Conservation (phyloP, 2,797 vertebrate species). For the Choloepus didactylus region DNA sequence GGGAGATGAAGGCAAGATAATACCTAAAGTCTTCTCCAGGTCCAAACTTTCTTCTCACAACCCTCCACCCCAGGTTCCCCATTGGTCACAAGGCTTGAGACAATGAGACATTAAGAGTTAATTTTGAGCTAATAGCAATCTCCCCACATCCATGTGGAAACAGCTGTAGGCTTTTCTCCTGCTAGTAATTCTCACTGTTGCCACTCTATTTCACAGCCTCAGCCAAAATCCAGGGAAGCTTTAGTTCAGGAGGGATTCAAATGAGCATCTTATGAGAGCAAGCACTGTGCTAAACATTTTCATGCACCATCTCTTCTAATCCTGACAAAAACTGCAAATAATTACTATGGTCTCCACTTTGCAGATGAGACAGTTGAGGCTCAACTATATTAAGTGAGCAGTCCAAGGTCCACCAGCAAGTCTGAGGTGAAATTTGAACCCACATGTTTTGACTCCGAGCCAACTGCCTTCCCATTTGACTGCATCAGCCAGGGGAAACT, state of each 20-base stretch:
- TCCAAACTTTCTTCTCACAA: not conserved
- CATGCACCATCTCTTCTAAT: not conserved
- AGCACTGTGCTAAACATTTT: not conserved
- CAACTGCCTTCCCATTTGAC: not conserved
- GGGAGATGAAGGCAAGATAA: not conserved
- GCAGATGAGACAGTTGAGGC: not conserved
- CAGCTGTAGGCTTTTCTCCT: not conserved
- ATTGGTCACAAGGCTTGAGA: not conserved
- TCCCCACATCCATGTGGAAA: not conserved
- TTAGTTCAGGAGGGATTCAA: not conserved
- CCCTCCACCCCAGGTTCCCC: too few species aligned
- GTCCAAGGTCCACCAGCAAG: not conserved
- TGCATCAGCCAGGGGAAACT: not conserved
- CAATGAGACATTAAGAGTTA: not conserved
- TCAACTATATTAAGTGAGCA: not conserved
- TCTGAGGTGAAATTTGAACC: slow-evolving; percentile 13
- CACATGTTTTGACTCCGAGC: not conserved
- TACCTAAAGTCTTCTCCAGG: not conserved
- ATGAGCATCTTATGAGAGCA: not conserved
- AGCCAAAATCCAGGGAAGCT: not conserved
- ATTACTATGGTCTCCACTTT: slow-evolving; percentile 20
- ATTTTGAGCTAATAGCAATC: slow-evolving; percentile 9
- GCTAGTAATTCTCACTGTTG: not conserved
- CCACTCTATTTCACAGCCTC: slow-evolving; percentile 2
- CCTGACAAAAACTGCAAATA: not conserved